Conservation (phyloP, 2,113 vertebrate species). For the Tupaia chinensis region DNA sequence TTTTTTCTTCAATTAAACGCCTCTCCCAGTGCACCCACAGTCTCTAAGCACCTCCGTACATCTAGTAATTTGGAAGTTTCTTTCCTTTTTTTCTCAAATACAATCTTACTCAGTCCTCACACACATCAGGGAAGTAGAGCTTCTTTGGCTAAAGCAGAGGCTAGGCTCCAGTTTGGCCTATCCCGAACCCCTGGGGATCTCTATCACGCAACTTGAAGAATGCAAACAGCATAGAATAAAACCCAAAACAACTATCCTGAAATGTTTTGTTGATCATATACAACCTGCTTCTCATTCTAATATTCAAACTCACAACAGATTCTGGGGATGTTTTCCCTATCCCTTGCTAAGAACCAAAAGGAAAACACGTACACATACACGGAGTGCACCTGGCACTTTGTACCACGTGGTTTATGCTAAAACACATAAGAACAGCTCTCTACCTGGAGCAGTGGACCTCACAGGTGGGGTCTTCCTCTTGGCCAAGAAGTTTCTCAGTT, state of each 20-base stretch:
- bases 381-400: neutral
- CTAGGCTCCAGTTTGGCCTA: neutral
- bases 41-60: no score
- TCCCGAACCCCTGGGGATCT: fast-evolving
- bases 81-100: neutral
- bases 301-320: no score
- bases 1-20: no score
- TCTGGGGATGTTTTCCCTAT: neutral
- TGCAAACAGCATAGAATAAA: fast-evolving
- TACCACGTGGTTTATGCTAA: neutral
- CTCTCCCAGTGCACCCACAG: no score
- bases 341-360: neutral
- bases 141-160: neutral
- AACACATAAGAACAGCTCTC: neutral
- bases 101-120: neutral
- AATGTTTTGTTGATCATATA: neutral
- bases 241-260: neutral
- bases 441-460: conserved; percentile 98
- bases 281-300: neutral
- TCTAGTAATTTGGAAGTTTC: no score
- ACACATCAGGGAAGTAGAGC: neutral
- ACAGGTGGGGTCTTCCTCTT: conserved; percentile 96
- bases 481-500: conserved; percentile 96
- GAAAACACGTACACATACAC: neutral
- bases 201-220: fast-evolving